Evolutionary conservation across 2,113 vertebrate genomes (phyloP).

Genomic region (Eonycteris spelaea): DNA sequence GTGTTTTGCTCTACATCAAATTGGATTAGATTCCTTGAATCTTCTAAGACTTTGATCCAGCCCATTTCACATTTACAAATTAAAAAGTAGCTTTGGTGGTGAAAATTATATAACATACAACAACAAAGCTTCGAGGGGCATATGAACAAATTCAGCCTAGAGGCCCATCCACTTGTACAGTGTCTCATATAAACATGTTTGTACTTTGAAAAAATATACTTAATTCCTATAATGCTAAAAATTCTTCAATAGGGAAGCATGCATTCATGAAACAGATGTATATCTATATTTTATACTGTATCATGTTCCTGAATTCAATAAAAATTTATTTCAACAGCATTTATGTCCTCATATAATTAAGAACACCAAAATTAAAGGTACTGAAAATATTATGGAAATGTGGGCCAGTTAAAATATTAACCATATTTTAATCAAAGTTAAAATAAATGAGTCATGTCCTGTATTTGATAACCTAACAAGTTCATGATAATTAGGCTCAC

Average conservation of each 20-base stretch:
- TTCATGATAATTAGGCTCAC: neutral
- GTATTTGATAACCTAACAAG: neutral
- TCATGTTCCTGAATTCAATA: neutral
- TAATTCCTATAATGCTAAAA: neutral
- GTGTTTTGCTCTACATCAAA: constrained; percentile 47
- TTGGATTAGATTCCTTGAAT: constrained; percentile 47
- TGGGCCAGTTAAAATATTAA: constrained; percentile 15
- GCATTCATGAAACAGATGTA: neutral
- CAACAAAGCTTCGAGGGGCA: constrained; percentile 28
- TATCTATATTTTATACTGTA: neutral
- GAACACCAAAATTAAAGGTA: neutral
- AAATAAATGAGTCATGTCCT: neutral
- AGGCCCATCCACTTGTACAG: neutral
- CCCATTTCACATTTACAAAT: constrained; percentile 61
- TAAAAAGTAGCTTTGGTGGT: constrained; percentile 47
- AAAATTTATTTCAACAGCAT: neutral
- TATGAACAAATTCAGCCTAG: neutral
- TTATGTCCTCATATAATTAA: neutral
- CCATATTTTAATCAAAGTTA: neutral
- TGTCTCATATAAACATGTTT: constrained; percentile 3
- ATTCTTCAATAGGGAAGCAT: neutral
- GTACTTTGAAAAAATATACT: constrained; percentile 9
- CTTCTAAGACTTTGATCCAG: constrained; percentile 58
- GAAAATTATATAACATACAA: constrained; percentile 37
- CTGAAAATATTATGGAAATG: neutral